Conservation (phyloP, 92 coral and sea anemone species). For the Phymanthus crucifer region DNA sequence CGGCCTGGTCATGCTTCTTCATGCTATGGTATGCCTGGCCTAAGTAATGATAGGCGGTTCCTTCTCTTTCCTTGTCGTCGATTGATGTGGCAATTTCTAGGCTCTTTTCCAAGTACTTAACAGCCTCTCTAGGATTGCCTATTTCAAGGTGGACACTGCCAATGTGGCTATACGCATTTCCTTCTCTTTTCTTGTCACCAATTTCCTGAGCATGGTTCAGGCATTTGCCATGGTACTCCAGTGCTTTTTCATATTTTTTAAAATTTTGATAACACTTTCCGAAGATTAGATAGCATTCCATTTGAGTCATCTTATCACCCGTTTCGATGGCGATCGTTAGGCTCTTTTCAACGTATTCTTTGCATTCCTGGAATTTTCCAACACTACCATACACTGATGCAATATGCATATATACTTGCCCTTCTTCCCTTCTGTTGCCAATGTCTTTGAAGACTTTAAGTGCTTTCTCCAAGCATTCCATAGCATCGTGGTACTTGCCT, state of each 20-base stretch:
- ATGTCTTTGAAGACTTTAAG: too few relatives aligned
- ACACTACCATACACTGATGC: neutral
- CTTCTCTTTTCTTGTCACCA: neutral
- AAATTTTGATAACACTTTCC: neutral
- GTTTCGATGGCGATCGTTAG: neutral
- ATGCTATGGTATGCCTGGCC: neutral
- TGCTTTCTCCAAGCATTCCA: neutral
- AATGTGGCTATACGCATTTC: neutral
- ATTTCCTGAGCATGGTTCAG: neutral
- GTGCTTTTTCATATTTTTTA: neutral
- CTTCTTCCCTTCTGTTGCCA: constrained; percentile 4
- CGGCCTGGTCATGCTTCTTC: neutral
- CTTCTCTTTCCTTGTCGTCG: neutral
- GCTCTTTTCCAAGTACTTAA: neutral
- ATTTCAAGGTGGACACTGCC: neutral
- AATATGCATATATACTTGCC: neutral
- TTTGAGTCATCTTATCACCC: neutral
- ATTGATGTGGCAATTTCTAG: neutral
- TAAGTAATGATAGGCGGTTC: neutral
- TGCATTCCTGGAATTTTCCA: neutral
- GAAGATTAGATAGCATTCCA: neutral
- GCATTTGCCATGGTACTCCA: neutral
- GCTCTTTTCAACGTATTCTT: neutral
- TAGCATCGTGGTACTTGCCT: constrained; percentile 21
- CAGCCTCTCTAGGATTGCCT: neutral